A percentile compares a stretch with the other conserved stretches of the same genome.
These are phyloP conservation scores for Lypha dubia DNA, from an alignment of 2,888 invertebrate species.

Conservation along the genomic window DNA sequence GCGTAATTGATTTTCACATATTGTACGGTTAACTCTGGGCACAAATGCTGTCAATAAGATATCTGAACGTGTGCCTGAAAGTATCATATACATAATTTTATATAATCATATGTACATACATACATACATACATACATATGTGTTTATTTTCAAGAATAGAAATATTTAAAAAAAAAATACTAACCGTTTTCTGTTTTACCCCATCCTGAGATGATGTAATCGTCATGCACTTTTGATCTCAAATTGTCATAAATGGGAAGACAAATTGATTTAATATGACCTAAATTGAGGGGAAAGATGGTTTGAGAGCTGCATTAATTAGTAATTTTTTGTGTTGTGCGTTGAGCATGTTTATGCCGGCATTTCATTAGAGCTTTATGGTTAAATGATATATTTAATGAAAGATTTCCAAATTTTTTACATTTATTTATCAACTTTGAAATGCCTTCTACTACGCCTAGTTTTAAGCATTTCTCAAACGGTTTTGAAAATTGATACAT, in stretches of 20 bases:
- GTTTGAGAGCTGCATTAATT: background rate
- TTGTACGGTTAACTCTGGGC: slow-evolving; percentile 28
- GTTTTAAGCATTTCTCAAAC: too few relatives aligned
- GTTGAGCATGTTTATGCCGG: too few relatives aligned
- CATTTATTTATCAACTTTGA: too few relatives aligned
- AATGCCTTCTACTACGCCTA: too few relatives aligned
- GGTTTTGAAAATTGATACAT: too few relatives aligned
- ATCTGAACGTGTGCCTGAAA: slow-evolving; percentile 58
- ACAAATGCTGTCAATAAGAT: slow-evolving; percentile 44
- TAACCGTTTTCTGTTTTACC: slow-evolving; percentile 78
- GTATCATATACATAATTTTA: background rate
- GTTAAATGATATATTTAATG: too few relatives aligned
- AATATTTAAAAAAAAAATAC: background rate
- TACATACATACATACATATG: too few relatives aligned
- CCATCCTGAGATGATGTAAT: slow-evolving; percentile 78
- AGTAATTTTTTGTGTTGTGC: too few relatives aligned
- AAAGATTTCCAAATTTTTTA: too few relatives aligned
- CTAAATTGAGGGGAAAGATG: slow-evolving; percentile 5
- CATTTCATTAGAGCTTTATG: too few relatives aligned
- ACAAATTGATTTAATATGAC: slow-evolving; percentile 77
- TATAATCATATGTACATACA: background rate
- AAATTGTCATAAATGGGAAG: slow-evolving; percentile 76
- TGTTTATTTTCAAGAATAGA: too few relatives aligned
- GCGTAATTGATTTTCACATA: slow-evolving; percentile 45
- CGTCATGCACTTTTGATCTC: slow-evolving; percentile 41